Evolutionary conservation across 2,888 invertebrate species (phyloP).

Genomic region (Sphinx pinastri): DNA sequence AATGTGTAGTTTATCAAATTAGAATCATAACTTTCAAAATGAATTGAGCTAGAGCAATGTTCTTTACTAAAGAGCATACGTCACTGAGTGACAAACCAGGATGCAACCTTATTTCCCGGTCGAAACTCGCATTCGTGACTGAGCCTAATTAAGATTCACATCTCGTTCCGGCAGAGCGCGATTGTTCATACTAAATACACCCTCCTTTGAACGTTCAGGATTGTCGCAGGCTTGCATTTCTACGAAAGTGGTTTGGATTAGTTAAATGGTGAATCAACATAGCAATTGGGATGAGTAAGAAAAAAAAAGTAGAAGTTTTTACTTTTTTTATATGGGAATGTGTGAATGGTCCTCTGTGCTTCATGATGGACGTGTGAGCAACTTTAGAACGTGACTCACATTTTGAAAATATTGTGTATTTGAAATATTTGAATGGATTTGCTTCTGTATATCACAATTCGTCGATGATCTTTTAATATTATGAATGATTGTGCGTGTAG

Average conservation of each 20-base stretch:
- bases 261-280: not conserved
- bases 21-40: not conserved
- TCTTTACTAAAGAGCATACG: not conserved
- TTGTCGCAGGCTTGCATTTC: constrained; percentile 12
- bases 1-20: too few species aligned
- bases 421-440: too few species aligned
- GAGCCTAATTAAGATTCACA: constrained; percentile 75
- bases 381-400: too few species aligned
- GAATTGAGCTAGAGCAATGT: not conserved
- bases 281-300: not conserved
- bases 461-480: too few species aligned
- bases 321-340: too few species aligned
- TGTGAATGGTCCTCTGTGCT: too few species aligned
- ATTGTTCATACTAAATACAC: constrained; percentile 73
- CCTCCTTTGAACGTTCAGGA: constrained; percentile 19
- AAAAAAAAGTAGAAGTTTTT: not conserved
- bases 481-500: too few species aligned
- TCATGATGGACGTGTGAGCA: too few species aligned
- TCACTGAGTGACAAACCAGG: constrained; percentile 36
- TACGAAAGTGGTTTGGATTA: constrained; percentile 19
- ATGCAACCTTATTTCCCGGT: constrained; percentile 47
- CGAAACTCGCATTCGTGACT: constrained; percentile 69
- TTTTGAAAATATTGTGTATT: too few species aligned
- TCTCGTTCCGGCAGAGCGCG: constrained; percentile 59
- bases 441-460: too few species aligned